These are phyloP conservation scores for Hippocampus abdominalis DNA, from an alignment of 2,113 vertebrate genomes.

Conservation along the genomic window DNA sequence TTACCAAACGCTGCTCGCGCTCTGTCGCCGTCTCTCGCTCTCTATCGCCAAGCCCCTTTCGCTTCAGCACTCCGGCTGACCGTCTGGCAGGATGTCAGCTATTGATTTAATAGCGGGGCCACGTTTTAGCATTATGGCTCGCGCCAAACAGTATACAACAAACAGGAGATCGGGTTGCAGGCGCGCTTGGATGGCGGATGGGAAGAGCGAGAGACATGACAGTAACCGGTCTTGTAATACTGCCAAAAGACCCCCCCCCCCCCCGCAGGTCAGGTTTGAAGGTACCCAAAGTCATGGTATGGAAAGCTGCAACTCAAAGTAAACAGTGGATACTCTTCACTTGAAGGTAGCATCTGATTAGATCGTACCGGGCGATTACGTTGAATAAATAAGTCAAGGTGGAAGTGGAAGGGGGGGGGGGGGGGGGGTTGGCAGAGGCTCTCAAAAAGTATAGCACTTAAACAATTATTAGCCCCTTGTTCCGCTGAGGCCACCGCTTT, in stretches of 20 bases:
- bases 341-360: too few relatives aligned
- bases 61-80: slow-evolving; percentile 38
- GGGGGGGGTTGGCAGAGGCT: slow-evolving; percentile 34
- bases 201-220: slow-evolving; percentile 41
- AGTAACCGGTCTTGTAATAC: slow-evolving; percentile 15
- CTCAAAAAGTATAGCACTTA: slow-evolving; percentile 70
- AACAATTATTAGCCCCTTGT: slow-evolving; percentile 77
- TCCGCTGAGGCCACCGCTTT: slow-evolving; percentile 71
- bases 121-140: slow-evolving; percentile 66
- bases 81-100: slow-evolving; percentile 71
- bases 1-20: slow-evolving; percentile 26
- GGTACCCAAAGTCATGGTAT: not conserved
- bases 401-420: slow-evolving; percentile 3
- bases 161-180: slow-evolving; percentile 68
- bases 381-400: slow-evolving; percentile 71
- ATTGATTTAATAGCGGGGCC: slow-evolving; percentile 66
- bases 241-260: not conserved
- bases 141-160: slow-evolving; percentile 66
- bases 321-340: not conserved
- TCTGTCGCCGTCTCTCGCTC: slow-evolving; percentile 10
- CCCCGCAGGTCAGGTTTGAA: not conserved
- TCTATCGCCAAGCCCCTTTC: slow-evolving; percentile 17
- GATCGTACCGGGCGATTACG: not conserved
- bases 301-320: not conserved
- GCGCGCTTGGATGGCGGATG: slow-evolving; percentile 29